These are phyloP conservation scores for Perca schrenkii DNA, from an alignment of 2,113 vertebrate genomes.

Conservation along the genomic window DNA sequence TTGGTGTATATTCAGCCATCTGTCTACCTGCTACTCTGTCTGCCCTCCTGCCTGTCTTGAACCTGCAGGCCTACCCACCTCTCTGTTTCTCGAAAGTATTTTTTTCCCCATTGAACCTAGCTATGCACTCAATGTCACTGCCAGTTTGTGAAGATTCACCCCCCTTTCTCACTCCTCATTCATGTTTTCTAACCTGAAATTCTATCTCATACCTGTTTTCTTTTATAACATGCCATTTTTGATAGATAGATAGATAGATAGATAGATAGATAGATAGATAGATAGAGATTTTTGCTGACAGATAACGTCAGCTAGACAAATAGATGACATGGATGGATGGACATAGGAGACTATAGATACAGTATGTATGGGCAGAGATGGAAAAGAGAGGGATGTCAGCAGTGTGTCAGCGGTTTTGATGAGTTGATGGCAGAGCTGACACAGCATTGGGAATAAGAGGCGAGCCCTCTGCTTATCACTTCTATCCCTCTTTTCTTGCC, in stretches of 20 bases:
- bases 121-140: slow-evolving; percentile 54
- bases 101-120: slow-evolving; percentile 26
- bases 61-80: slow-evolving; percentile 42
- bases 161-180: slow-evolving; percentile 16
- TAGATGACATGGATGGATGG: not conserved
- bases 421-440: slow-evolving; percentile 73
- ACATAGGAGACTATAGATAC: not conserved
- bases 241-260: slow-evolving; percentile 11
- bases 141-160: slow-evolving; percentile 28
- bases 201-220: not conserved
- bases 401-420: slow-evolving; percentile 74
- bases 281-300: not conserved
- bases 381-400: slow-evolving; percentile 62
- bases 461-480: slow-evolving; percentile 57
- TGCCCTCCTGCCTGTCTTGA: slow-evolving; percentile 23
- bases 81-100: slow-evolving; percentile 16
- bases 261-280: not conserved
- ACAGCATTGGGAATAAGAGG: slow-evolving; percentile 70
- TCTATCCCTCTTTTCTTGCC: slow-evolving; percentile 19
- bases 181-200: slow-evolving; percentile 28
- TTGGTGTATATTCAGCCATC: slow-evolving; percentile 22
- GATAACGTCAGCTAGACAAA: too few species aligned
- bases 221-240: not conserved
- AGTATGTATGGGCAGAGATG: slow-evolving; percentile 38
- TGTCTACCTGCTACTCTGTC: slow-evolving; percentile 22